These are phyloP conservation scores for Ischnura elegans DNA, from an alignment of 2,888 invertebrate genomes.

Conservation along the genomic window DNA sequence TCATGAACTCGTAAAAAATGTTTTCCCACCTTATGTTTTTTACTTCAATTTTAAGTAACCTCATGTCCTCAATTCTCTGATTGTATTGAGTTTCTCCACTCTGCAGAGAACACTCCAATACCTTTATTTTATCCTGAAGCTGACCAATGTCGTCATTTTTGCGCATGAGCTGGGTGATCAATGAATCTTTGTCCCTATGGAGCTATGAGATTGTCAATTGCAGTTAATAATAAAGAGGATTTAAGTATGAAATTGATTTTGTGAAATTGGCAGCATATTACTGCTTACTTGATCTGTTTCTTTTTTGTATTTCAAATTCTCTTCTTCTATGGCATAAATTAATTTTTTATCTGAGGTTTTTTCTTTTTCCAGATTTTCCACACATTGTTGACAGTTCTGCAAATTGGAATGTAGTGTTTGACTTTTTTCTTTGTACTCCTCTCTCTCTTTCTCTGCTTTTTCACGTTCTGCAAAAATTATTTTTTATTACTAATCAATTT, in stretches of 20 bases:
- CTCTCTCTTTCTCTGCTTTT: constrained; percentile 85
- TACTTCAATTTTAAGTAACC: constrained; percentile 89
- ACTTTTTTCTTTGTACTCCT: constrained; percentile 82
- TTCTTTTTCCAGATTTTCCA: constrained; percentile 83
- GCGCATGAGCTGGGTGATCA: constrained; percentile 91
- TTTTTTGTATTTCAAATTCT: constrained; percentile 85
- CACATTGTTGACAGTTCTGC: constrained; percentile 82
- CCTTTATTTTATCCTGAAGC: constrained; percentile 88
- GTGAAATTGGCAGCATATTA: neutral
- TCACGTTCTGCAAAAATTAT: constrained; percentile 77
- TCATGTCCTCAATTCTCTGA: constrained; percentile 90
- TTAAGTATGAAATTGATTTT: neutral
- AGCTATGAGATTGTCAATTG: constrained; percentile 73
- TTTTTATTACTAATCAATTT: too few species aligned
- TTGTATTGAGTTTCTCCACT: constrained; percentile 89
- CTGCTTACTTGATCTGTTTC: constrained; percentile 84
- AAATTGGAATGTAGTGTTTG: constrained; percentile 81
- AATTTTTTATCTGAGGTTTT: constrained; percentile 85
- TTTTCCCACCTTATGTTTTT: constrained; percentile 77
- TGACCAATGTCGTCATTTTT: constrained; percentile 90
- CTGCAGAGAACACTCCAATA: constrained; percentile 88
- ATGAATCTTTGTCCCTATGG: constrained; percentile 87
- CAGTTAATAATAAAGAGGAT: neutral
- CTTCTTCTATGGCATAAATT: constrained; percentile 85
- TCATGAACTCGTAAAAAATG: neutral